Evolutionary conservation across 2,888 invertebrate species (phyloP), one percentile per base, ranked within the genome.

Genomic region (Cheiracanthium punctorium): DNA sequence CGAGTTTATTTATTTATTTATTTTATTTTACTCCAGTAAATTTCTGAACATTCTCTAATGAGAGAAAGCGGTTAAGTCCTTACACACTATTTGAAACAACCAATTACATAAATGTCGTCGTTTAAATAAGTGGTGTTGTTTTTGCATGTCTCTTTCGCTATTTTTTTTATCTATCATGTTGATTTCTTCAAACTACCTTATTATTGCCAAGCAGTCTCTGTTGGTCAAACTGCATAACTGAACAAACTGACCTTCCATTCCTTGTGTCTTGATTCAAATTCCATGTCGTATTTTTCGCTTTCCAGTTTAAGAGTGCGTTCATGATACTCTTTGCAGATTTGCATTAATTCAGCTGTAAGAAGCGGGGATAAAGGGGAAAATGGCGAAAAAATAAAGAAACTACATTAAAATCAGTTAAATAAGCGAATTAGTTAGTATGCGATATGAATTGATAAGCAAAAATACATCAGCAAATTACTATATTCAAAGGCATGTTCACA

Each of bases 201-300:
- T 7, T 24, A 24, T 58, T 58, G 24, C 5, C 58, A 58, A 58
- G 8, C 58, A 58, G 24, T 17, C 1, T 24, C 4, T 58, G n/a
- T n/a, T n/a, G n/a, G n/a, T 58, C 4, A 7, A 24, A 58, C 24
- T 24, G 2, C 58, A 58, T 58, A 58, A 58, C 4, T 33, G 37
- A 69, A 69, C 37, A 69, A 24, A 89, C 90, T 90, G 96, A 98
- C 98, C 97, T 98, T 98, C 94, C 96, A 98, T 94, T 98, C 98
- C 95, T 97, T 97, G 95, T 97, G 98, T 94, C 97, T 96, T 94
- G 98, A 97, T 95, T 97, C 97, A 94, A 96, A 96, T 95, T 99
- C 99, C 96, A 98, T 97, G 96, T 99, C 99, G 96, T 98, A 99
- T 95, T 98, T 98, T 94, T 97, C 97, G 94, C 97, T 96, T 95